Evolutionary conservation across 2,888 invertebrate genomes (phyloP).

Genomic region (Acleris laterana): DNA sequence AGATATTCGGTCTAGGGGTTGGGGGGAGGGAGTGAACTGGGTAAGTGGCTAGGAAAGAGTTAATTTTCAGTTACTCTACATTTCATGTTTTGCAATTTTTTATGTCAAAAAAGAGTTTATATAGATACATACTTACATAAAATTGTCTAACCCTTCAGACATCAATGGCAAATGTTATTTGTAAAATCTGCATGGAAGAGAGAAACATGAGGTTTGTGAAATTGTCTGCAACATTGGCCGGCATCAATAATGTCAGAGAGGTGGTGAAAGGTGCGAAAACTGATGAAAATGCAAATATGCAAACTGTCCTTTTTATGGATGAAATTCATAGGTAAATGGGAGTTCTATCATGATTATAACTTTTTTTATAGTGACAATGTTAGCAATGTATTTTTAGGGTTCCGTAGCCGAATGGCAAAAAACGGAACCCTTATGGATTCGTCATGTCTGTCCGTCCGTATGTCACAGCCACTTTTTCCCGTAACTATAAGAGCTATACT

Average conservation of each 20-base stretch:
- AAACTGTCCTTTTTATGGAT: conserved; percentile 92
- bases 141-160: conserved; percentile 80
- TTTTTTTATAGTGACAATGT: background rate
- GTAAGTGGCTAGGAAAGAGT: too few relatives aligned
- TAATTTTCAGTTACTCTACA: too few relatives aligned
- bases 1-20: too few relatives aligned
- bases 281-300: conserved; percentile 87
- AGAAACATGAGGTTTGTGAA: conserved; percentile 87
- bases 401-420: too few relatives aligned
- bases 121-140: too few relatives aligned
- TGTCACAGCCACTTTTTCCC: too few relatives aligned
- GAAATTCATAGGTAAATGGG: conserved; percentile 88
- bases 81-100: too few relatives aligned
- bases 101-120: too few relatives aligned
- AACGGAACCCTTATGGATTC: too few relatives aligned
- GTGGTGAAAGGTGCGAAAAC: conserved; percentile 88
- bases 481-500: too few relatives aligned
- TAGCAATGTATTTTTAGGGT: background rate
- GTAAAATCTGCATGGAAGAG: conserved; percentile 86
- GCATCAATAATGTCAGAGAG: conserved; percentile 91
- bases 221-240: conserved; percentile 90
- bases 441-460: too few relatives aligned
- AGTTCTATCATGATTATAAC: background rate
- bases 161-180: conserved; percentile 89
- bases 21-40: too few relatives aligned